These are phyloP conservation scores for Hafferia zeledoni DNA, from an alignment of 2,797 vertebrate genomes.

Conservation along the genomic window DNA sequence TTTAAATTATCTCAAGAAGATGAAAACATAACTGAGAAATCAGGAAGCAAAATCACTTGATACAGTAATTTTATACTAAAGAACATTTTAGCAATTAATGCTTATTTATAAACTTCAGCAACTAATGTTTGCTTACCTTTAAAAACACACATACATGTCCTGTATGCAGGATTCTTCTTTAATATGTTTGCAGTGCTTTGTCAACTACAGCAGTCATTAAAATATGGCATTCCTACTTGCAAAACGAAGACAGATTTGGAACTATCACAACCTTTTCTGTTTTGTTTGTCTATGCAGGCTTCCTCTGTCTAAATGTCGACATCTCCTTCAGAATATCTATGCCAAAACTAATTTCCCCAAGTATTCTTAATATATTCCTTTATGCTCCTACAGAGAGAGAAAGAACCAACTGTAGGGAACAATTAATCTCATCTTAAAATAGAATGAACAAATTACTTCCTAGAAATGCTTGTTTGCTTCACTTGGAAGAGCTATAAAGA, in stretches of 20 bases:
- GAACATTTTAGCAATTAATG: not conserved
- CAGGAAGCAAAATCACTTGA: not conserved
- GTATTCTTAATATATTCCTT: constrained; percentile 15
- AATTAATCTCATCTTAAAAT: constrained; percentile 57
- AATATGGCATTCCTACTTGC: not conserved
- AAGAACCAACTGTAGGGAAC: constrained; percentile 2
- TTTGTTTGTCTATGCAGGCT: not conserved
- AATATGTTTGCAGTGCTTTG: not conserved
- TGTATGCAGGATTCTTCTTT: not conserved
- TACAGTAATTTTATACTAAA: not conserved
- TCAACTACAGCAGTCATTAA: not conserved
- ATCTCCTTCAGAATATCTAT: constrained; percentile 21
- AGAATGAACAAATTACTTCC: constrained; percentile 30
- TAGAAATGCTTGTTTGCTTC: constrained; percentile 24
- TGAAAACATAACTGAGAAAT: not conserved
- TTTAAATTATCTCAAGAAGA: not conserved
- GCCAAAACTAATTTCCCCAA: constrained; percentile 39
- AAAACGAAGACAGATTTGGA: not conserved
- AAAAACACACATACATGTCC: not conserved
- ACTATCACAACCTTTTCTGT: not conserved
- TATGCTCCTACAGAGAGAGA: not conserved
- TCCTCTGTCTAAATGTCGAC: not conserved
- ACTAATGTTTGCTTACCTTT: not conserved
- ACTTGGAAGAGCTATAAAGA: constrained; percentile 30
- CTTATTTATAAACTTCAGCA: not conserved